phyloP scores from a whole-genome alignment of 2,888 invertebrate genomes.

The Melipona bicolor region DNA sequence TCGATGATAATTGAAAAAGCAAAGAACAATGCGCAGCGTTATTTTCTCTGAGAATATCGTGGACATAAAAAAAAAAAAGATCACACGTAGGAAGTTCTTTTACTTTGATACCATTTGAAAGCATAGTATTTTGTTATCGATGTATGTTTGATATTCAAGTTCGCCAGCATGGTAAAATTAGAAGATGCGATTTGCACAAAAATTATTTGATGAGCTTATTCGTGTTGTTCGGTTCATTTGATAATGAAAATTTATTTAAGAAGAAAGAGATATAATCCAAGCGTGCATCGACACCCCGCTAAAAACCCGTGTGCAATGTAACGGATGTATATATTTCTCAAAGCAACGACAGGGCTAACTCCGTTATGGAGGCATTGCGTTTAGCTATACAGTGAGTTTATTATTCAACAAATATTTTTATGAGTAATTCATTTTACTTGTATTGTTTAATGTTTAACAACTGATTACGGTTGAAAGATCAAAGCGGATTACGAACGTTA shows the following conservation, averaged over 20 bases:
- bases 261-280: slow-evolving; percentile 13
- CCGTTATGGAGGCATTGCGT: slow-evolving; percentile 80
- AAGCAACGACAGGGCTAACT: slow-evolving; percentile 46
- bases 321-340: slow-evolving; percentile 59
- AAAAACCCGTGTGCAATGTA: slow-evolving; percentile 50
- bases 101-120: background rate
- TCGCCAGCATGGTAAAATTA: slow-evolving; percentile 3
- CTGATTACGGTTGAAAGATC: slow-evolving; percentile 17
- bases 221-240: slow-evolving; percentile 16
- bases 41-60: slow-evolving; percentile 13
- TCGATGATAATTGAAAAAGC: background rate
- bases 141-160: slow-evolving; percentile 2
- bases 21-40: slow-evolving; percentile 13
- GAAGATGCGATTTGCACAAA: slow-evolving; percentile 17
- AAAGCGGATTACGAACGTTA: slow-evolving; percentile 9
- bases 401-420: slow-evolving; percentile 46
- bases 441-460: background rate
- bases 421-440: slow-evolving; percentile 1
- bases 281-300: slow-evolving; percentile 27
- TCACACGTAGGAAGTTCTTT: slow-evolving; percentile 42
- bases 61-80: slow-evolving; percentile 12
- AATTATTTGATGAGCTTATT: slow-evolving; percentile 20
- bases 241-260: slow-evolving; percentile 39
- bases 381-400: slow-evolving; percentile 82
- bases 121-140: slow-evolving; percentile 22